phyloP scores from a whole-genome alignment of 1,140 invertebrate species.

The Gonioctena quinquepunctata region DNA sequence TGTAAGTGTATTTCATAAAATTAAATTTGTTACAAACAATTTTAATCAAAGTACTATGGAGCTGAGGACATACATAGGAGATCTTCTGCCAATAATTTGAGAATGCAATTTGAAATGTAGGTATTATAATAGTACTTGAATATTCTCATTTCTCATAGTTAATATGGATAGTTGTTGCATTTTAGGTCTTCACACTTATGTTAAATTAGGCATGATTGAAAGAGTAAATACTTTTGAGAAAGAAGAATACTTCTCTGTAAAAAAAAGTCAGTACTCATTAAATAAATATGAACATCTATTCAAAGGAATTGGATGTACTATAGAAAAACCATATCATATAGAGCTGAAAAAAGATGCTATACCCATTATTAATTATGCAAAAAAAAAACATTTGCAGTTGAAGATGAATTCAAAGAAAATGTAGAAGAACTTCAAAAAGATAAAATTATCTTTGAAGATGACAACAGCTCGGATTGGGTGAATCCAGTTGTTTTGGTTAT shows the following conservation, averaged over 20 bases:
- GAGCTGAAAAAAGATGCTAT: constrained; percentile 34
- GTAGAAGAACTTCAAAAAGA: not conserved
- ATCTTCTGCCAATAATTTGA: not conserved
- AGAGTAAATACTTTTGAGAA: too few species aligned
- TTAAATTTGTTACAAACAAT: not conserved
- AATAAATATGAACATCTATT: not conserved
- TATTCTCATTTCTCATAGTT: not conserved
- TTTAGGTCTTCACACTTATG: not conserved
- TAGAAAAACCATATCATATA: not conserved
- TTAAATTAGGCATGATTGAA: too few species aligned
- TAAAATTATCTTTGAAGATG: not conserved
- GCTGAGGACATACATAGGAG: not conserved
- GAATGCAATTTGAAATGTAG: not conserved
- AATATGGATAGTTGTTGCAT: not conserved
- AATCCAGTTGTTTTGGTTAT: constrained; percentile 55
- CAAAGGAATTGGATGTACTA: not conserved
- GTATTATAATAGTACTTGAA: not conserved
- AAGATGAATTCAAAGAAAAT: not conserved
- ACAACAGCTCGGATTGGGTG: constrained; percentile 56
- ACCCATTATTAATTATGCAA: not conserved
- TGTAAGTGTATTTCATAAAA: not conserved
- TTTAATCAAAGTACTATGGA: not conserved
- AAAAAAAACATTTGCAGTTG: not conserved
- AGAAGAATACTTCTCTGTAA: too few species aligned
- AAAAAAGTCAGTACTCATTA: too few species aligned